A percentile compares a stretch with the other conserved stretches of the same genome.
These are phyloP conservation scores for Cerastis rubricosa DNA, from an alignment of 2,888 invertebrate genomes.

Conservation along the genomic window DNA sequence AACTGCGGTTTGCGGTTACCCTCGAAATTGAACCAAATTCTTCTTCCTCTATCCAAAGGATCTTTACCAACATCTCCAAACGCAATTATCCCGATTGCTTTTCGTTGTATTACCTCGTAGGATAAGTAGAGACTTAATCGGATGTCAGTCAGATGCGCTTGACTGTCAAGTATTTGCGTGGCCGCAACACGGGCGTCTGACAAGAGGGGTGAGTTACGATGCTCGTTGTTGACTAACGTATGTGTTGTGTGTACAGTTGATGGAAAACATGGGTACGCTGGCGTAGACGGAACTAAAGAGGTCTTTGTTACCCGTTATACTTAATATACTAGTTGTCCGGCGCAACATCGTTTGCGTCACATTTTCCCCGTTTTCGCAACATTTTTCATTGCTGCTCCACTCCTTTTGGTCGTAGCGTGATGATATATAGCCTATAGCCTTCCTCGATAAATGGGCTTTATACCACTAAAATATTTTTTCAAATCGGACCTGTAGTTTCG, in stretches of 20 bases:
- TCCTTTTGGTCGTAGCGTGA: no score
- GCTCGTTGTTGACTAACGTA: slow-evolving; percentile 16
- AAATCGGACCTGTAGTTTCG: no score
- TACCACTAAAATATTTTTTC: no score
- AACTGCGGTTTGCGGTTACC: not conserved
- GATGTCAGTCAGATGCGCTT: slow-evolving; percentile 39
- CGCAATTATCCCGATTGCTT: not conserved
- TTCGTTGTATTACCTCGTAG: slow-evolving; percentile 18
- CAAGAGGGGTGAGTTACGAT: slow-evolving; percentile 39
- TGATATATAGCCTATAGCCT: no score
- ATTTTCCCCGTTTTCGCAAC: no score
- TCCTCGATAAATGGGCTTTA: no score
- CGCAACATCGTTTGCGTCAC: no score
- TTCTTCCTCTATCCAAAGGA: not conserved
- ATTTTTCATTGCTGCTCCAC: no score
- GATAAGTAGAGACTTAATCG: slow-evolving; percentile 41
- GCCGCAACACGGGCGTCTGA: slow-evolving; percentile 42
- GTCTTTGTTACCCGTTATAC: no score
- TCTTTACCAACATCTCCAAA: not conserved
- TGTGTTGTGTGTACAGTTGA: slow-evolving; percentile 2
- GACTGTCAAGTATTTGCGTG: slow-evolving; percentile 47
- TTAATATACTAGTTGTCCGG: no score
- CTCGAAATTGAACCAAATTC: not conserved
- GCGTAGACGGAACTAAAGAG: not conserved
- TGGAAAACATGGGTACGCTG: not conserved